Percentiles rank a stretch among this genome's conserved stretches.
phyloP scores from a whole-genome alignment of 2,797 vertebrate species.

The Gastrophryne carolinensis region DNA sequence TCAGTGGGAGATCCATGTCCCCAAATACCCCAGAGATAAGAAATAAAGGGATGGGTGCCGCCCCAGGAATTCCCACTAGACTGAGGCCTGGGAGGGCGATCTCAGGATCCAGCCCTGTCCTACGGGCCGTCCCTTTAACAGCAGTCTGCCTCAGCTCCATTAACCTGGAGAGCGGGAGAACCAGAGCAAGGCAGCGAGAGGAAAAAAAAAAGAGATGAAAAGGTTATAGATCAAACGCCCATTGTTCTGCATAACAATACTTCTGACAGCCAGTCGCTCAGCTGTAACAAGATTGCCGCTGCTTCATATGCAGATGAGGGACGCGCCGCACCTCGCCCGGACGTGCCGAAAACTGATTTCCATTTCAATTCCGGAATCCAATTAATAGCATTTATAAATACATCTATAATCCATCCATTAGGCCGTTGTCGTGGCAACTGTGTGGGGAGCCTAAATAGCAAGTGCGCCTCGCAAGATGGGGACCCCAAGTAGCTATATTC shows the following conservation, averaged over 20 bases:
- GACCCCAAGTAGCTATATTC: slow-evolving; percentile 6
- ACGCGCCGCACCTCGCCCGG: not conserved
- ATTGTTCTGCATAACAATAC: slow-evolving; percentile 18
- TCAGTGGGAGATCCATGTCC: no score
- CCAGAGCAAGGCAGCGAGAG: not conserved
- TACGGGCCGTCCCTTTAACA: not conserved
- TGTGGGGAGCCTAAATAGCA: slow-evolving; percentile 23
- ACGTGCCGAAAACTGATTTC: slow-evolving; percentile 15
- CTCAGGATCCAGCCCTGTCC: no score
- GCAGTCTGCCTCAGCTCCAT: not conserved
- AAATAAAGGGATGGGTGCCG: no score
- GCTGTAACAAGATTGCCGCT: not conserved
- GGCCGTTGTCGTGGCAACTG: slow-evolving; percentile 35
- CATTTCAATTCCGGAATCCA: slow-evolving; percentile 47
- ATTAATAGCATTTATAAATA: slow-evolving; percentile 51
- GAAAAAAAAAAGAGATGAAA: slow-evolving; percentile 23
- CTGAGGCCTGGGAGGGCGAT: no score
- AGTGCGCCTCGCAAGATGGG: slow-evolving; percentile 7
- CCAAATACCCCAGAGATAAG: no score
- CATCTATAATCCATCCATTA: slow-evolving; percentile 47
- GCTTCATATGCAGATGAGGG: slow-evolving; percentile 14
- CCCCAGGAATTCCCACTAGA: no score
- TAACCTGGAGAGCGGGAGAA: not conserved
- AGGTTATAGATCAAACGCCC: slow-evolving; percentile 27
- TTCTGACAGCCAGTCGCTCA: slow-evolving; percentile 7